These are phyloP conservation scores for Aplysina aerophoba DNA, from an alignment of 37 sponge, comb jelly and placozoan species.

Conservation along the genomic window DNA sequence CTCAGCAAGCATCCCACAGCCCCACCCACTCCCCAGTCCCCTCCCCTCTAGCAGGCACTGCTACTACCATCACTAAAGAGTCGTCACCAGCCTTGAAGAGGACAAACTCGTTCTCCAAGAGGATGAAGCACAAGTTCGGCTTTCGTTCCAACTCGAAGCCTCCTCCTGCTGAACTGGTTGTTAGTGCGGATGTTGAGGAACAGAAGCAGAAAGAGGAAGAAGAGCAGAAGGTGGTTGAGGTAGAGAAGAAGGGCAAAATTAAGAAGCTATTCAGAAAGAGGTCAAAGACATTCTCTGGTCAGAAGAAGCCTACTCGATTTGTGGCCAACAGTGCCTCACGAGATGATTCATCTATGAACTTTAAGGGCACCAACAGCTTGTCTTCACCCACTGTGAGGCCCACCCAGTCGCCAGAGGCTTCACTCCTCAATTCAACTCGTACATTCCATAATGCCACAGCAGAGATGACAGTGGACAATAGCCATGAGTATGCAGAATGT, in stretches of 20 bases:
- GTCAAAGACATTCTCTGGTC: slow-evolving; percentile 28
- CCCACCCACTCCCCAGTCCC: too few species aligned
- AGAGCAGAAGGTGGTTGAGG: not conserved
- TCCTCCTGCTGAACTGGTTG: not conserved
- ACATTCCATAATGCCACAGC: too few species aligned
- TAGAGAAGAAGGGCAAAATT: not conserved
- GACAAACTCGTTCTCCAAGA: not conserved
- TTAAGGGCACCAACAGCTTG: not conserved
- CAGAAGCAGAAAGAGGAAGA: not conserved
- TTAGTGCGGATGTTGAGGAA: not conserved
- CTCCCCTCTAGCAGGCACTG: too few species aligned
- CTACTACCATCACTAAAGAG: too few species aligned
- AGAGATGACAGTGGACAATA: not conserved
- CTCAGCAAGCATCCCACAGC: too few species aligned
- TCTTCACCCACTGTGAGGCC: too few species aligned
- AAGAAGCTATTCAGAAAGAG: not conserved
- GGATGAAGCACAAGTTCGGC: slow-evolving; percentile 11
- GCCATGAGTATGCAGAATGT: slow-evolving; percentile 29
- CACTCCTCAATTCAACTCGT: not conserved
- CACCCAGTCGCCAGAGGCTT: not conserved
- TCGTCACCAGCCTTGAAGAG: not conserved
- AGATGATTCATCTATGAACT: not conserved
- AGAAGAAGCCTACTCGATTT: not conserved
- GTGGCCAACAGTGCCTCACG: too few species aligned
- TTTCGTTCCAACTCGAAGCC: not conserved